These are phyloP conservation scores for Ectobius pallidus DNA, from an alignment of 2,888 invertebrate genomes.

Conservation along the genomic window DNA sequence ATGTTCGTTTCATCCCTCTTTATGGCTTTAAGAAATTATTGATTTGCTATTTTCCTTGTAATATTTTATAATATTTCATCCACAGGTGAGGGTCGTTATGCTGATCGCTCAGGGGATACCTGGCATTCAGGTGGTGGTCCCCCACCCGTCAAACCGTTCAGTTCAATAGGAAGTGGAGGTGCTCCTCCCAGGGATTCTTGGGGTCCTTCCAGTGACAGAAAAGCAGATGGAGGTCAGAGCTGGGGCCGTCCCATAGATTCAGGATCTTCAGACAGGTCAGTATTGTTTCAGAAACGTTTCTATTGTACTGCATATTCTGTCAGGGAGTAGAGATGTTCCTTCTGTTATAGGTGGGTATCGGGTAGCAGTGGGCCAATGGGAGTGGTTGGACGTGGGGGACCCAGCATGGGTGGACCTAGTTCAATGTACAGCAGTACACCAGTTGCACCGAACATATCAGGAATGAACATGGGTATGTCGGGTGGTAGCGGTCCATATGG, in stretches of 20 bases:
- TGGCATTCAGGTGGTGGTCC: constrained; percentile 42
- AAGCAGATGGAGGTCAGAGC: constrained; percentile 30
- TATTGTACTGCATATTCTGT: not conserved
- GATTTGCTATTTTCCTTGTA: too few species aligned
- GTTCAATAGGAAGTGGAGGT: constrained; percentile 28
- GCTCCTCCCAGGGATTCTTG: constrained; percentile 31
- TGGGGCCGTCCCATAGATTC: constrained; percentile 39
- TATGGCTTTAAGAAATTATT: too few species aligned
- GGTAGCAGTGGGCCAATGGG: constrained; percentile 35
- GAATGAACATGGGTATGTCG: constrained; percentile 36
- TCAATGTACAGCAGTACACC: constrained; percentile 35
- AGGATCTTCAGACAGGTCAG: constrained; percentile 36
- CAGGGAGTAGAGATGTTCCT: too few species aligned
- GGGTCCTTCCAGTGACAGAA: constrained; percentile 31
- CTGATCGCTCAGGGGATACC: constrained; percentile 41
- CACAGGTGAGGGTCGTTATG: constrained; percentile 29
- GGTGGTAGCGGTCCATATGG: constrained; percentile 37
- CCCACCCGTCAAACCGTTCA: constrained; percentile 37
- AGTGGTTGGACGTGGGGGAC: constrained; percentile 36
- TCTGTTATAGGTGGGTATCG: constrained; percentile 35
- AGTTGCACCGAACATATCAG: constrained; percentile 35
- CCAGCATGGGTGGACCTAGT: constrained; percentile 35
- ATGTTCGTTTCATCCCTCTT: too few species aligned
- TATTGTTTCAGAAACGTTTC: too few species aligned
- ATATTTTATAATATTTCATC: too few species aligned